These are phyloP conservation scores for Sitta europaea DNA, from an alignment of 2,113 vertebrate genomes.

Conservation along the genomic window DNA sequence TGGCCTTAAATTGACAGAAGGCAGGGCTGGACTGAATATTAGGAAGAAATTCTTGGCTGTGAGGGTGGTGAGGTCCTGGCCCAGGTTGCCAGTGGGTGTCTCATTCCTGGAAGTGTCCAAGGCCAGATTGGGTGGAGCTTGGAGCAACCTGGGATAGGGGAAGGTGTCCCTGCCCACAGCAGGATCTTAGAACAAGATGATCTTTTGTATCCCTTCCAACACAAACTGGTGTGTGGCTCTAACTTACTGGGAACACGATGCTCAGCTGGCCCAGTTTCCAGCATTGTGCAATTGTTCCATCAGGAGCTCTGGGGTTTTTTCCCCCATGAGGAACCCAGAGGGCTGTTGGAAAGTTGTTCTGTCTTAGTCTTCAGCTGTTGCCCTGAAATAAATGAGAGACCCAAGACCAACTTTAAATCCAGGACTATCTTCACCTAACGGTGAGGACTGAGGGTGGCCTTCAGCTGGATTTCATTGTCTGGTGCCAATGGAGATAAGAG, in stretches of 20 bases:
- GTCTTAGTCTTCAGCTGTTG: background rate
- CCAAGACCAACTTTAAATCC: background rate
- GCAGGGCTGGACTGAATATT: background rate
- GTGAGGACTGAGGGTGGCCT: background rate
- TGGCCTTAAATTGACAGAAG: background rate
- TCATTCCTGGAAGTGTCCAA: background rate
- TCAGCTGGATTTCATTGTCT: background rate
- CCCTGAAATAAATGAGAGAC: background rate
- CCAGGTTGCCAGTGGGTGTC: rapidly evolving
- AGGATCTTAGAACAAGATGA: background rate
- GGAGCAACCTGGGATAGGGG: background rate
- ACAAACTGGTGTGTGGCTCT: background rate
- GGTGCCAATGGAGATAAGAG: background rate
- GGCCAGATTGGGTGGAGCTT: rapidly evolving
- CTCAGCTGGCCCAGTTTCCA: background rate
- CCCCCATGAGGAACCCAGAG: background rate
- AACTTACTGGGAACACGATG: rapidly evolving
- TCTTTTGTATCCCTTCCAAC: background rate
- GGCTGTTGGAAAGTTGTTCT: background rate
- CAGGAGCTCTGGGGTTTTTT: background rate
- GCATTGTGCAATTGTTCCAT: background rate
- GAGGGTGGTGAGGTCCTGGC: background rate
- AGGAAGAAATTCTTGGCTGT: rapidly evolving
- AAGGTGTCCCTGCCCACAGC: background rate
- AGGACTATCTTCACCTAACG: background rate